Conservation (phyloP, 1,140 invertebrate species). For the Cataglyphis hispanica region DNA sequence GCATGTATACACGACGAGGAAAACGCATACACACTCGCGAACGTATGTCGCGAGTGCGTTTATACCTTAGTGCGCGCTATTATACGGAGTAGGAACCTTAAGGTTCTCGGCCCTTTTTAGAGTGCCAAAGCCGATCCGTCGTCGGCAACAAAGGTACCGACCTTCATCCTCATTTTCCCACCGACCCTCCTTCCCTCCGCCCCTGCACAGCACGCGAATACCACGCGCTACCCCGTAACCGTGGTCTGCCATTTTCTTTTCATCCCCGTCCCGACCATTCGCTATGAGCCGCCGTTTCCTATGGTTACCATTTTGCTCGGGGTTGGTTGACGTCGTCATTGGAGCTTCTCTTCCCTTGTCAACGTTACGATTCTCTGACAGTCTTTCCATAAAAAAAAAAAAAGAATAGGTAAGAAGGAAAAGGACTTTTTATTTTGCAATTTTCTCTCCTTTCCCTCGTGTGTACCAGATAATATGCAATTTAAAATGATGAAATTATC, state of each 20-base stretch:
- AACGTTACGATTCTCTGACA: slow-evolving; percentile 35
- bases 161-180: slow-evolving; percentile 74
- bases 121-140: slow-evolving; percentile 63
- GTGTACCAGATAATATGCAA: neutral
- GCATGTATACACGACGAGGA: neutral
- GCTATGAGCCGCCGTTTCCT: slow-evolving; percentile 75
- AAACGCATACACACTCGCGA: neutral
- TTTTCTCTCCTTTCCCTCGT: neutral
- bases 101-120: slow-evolving; percentile 61
- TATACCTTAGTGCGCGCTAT: slow-evolving; percentile 13
- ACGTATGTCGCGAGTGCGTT: slow-evolving; percentile 1
- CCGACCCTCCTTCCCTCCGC: slow-evolving; percentile 63
- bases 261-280: slow-evolving; percentile 73
- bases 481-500: slow-evolving; percentile 9
- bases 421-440: neutral
- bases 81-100: slow-evolving; percentile 59
- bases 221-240: slow-evolving; percentile 70
- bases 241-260: slow-evolving; percentile 78
- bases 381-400: slow-evolving; percentile 19
- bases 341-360: slow-evolving; percentile 72
- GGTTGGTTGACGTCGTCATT: slow-evolving; percentile 76
- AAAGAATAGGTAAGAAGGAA: neutral
- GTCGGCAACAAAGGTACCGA: slow-evolving; percentile 70
- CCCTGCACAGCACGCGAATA: slow-evolving; percentile 57
- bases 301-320: slow-evolving; percentile 76